Evolutionary conservation across 2,113 vertebrate genomes (phyloP), one percentile per base, ranked within the genome.

Genomic region (Sebastes schlegelii): DNA sequence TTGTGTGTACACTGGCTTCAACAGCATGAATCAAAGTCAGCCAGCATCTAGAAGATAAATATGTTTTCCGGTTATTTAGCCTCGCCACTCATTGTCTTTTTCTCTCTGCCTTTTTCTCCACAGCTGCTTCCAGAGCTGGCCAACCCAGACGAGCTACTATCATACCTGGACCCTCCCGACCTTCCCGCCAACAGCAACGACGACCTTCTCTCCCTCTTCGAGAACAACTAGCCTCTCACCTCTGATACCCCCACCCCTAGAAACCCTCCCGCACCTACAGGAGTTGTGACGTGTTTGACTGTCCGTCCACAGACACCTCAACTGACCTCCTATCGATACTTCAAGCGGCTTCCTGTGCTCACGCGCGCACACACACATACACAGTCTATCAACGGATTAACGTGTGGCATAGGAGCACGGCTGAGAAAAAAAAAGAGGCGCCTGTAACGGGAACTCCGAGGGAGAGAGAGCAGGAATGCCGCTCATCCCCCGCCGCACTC

Each of bases 171-270:
- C 92, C 98, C 98, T 83, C 98, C 98, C 0, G 98, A 99, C 95
- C 97, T 99, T 92, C 98, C 98, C 55, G 96, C 97, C 96, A 99
- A 99, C 97, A 99, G 98, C 96, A 99, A 98, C 63, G 98, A 99
- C n/a, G 98, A 99, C 95, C 98, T 99, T 93, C 98, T 99, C 79
- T 99, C 98, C 84, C 98, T 99, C 90, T 99, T 99, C 92, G 98
- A 99, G 94, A 99, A 98, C 96, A 99, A 99, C 96, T 99, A 97
- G 87, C 86, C 73, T 10, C 13, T 63, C 83, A 11, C 46, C 64
- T 40, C 26, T 34, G 26, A 34, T 34, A 34, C 34, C 34, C 34
- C 34, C 34, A 34, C 34, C 12, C 78, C n/a, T 45, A 48, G 0
- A 13, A 70, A 66, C 67, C 61, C 64, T 85, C 82, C 64, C 66